phyloP scores from a whole-genome alignment of 2,797 vertebrate genomes.

The Tamandua tetradactyla region DNA sequence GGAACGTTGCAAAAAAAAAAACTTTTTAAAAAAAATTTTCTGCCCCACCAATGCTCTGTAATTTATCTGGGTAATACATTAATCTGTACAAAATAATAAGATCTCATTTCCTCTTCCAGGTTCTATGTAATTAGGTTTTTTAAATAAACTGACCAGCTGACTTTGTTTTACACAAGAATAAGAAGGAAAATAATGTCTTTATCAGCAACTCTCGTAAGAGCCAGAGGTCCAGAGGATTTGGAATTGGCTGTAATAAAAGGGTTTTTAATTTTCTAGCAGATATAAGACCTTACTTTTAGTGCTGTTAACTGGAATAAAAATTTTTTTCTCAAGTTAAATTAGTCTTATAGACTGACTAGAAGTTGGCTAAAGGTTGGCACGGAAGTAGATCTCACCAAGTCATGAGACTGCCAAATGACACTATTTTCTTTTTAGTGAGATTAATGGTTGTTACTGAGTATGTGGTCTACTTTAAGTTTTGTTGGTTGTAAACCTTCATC shows the following conservation, averaged over 20 bases:
- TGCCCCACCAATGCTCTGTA: too few species aligned
- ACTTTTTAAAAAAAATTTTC: too few species aligned
- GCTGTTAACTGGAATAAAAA: conserved; percentile 10
- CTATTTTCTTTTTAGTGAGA: conserved; percentile 36
- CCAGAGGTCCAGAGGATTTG: background rate
- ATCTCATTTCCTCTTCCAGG: too few species aligned
- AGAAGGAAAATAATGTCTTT: background rate
- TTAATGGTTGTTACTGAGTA: background rate
- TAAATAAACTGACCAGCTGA: too few species aligned
- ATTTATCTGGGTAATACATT: too few species aligned
- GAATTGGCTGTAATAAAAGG: background rate
- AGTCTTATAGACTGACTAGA: background rate
- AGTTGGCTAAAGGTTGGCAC: too few species aligned
- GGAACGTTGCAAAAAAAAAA: too few species aligned
- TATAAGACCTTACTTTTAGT: background rate
- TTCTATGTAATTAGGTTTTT: too few species aligned
- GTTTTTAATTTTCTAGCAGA: background rate
- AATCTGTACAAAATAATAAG: too few species aligned
- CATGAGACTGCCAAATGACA: background rate
- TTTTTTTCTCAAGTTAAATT: background rate
- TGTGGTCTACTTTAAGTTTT: conserved; percentile 32
- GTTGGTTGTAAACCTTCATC: conserved; percentile 21
- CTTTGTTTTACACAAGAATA: background rate
- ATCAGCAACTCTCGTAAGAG: background rate
- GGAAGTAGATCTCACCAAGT: background rate